These are phyloP conservation scores for Hyperoodon ampullatus DNA, from an alignment of 2,113 vertebrate species.

Conservation along the genomic window DNA sequence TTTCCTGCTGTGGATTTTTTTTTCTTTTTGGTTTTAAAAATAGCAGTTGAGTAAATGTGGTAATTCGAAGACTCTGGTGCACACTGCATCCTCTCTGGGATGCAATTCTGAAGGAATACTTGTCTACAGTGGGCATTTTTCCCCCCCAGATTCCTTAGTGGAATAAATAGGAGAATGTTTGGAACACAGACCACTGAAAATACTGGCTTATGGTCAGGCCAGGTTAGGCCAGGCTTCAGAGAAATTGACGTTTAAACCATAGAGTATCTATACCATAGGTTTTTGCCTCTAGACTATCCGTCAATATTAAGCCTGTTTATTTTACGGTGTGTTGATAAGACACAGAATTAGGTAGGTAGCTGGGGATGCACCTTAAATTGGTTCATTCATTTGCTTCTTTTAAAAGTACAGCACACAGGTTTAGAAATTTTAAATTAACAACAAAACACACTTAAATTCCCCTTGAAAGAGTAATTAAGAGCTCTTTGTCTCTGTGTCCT, in stretches of 20 bases:
- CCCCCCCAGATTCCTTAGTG: neutral
- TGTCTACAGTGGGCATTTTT: neutral
- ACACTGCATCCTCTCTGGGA: neutral
- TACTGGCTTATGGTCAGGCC: neutral
- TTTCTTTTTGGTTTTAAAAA: constrained; percentile 65
- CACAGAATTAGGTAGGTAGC: constrained; percentile 12
- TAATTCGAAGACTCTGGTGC: constrained; percentile 6
- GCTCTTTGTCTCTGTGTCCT: constrained; percentile 43
- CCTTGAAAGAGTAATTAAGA: constrained; percentile 59
- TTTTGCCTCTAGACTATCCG: neutral
- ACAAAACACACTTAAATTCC: constrained; percentile 19
- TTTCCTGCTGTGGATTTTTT: constrained; percentile 50
- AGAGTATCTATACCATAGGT: neutral
- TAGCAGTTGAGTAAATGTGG: constrained; percentile 57
- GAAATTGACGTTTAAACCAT: constrained; percentile 43
- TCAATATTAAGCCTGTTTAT: constrained; percentile 47
- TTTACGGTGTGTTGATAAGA: constrained; percentile 56
- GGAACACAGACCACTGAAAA: constrained; percentile 4
- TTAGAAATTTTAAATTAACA: constrained; percentile 52
- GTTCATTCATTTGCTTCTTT: constrained; percentile 47
- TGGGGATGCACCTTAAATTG: neutral
- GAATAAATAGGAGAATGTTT: constrained; percentile 38
- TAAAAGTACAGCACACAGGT: neutral
- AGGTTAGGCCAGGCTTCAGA: constrained; percentile 19
- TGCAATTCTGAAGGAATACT: neutral